Base-by-base conservation (phyloP, 2,797 vertebrate species). In the Psittacula echo region DNA sequence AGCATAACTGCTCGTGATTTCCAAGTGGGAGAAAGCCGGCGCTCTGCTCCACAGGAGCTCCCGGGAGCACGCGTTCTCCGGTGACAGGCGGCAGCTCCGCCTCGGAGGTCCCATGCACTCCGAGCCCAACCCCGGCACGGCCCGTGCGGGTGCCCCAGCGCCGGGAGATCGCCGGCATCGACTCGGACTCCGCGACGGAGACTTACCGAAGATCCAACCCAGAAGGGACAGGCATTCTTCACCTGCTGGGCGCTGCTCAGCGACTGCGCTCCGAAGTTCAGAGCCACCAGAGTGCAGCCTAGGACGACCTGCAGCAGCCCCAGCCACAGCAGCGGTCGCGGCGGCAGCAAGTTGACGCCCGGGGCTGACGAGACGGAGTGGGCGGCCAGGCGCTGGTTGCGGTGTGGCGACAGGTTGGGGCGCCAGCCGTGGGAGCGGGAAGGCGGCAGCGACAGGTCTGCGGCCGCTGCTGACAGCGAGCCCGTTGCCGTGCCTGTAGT, bases 161-260 rank as follows among this genome's bases (percentile, higher is more conserved):
- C 32, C 21, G 22, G 54, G n/a, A 22, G n/a, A 32, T 9, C 22
- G 9, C 21, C 32, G 32, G 32, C 32, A 34, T 34, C 32, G 32
- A 23, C 54, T 23, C 22, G 9, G n/a, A 23, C 32, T 58, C 39
- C 14, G 64, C 62, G 41, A 13, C 51, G 27, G 16, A 1, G 44
- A 98, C 99, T 98, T 95, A 99, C 99, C 97, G 98, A 98, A 65
- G 98, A 98, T 48, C 99, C 98, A 8, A 98, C 98, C 98, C 99
- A 99, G 83, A 98, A 98, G 27, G 98, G 98, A 85, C 98, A 99
- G 4, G 98, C 98, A 94, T 98, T 98, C 95, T 98, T 97, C 95
- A 99, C 97, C 77, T 98, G 98, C 29, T 97, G 93, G 41, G 97
- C 94, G 26, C 98, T 98, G 95, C 97, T 98, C 93, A 99, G 97